Evolutionary conservation across 2,797 vertebrate genomes (phyloP).

Genomic region (Peromyscus attwateri): DNA sequence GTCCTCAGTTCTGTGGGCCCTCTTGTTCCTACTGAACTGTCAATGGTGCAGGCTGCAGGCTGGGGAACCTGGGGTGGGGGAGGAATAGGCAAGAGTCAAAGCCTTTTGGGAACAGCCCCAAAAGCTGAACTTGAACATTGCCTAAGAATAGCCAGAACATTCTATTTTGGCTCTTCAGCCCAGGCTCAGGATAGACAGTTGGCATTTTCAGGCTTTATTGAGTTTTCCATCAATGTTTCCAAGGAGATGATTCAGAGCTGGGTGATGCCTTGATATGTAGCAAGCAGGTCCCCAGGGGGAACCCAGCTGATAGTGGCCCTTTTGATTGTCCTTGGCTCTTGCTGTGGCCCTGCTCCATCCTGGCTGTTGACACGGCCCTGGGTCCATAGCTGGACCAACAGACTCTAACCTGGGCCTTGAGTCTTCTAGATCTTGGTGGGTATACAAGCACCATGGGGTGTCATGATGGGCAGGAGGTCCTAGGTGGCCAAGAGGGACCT

Average conservation of each 20-base stretch:
- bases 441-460: fast-evolving
- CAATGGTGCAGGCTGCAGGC: background rate
- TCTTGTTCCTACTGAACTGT: conserved; percentile 20
- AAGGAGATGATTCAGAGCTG: conserved; percentile 38
- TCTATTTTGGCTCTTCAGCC: conserved; percentile 64
- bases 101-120: conserved; percentile 53
- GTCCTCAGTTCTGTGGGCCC: background rate
- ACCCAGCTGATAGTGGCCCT: background rate
- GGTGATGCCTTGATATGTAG: background rate
- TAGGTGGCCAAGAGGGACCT: background rate
- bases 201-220: conserved; percentile 69
- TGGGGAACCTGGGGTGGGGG: background rate
- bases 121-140: conserved; percentile 58
- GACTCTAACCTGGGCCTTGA: background rate
- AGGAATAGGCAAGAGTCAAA: conserved; percentile 49
- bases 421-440: background rate
- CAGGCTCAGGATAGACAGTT: conserved; percentile 45
- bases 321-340: background rate
- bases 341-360: fast-evolving
- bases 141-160: conserved; percentile 71
- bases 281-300: background rate
- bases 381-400: background rate
- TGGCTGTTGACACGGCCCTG: no score
- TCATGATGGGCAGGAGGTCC: background rate
- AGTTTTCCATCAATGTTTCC: conserved; percentile 63